These are phyloP conservation scores for Hipparchia semele DNA, from an alignment of 2,888 invertebrate species.

Conservation along the genomic window DNA sequence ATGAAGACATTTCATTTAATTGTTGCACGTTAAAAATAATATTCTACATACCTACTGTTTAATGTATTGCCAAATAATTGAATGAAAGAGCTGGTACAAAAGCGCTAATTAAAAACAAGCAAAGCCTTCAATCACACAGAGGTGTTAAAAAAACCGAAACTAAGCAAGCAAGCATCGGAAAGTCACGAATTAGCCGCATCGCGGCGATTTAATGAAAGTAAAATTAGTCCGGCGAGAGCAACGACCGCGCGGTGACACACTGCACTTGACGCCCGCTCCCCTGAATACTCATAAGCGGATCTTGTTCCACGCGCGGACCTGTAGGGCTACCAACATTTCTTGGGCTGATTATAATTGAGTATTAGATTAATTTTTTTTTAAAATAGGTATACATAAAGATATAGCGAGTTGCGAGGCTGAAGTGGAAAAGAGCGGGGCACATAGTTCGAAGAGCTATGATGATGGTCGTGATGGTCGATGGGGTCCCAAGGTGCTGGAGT, in stretches of 20 bases:
- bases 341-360: too few species aligned
- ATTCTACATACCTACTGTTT: not conserved
- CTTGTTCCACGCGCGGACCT: slow-evolving; percentile 34
- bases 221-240: slow-evolving; percentile 69
- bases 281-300: slow-evolving; percentile 41
- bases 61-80: slow-evolving; percentile 4
- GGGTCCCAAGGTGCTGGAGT: too few species aligned
- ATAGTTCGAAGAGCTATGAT: too few species aligned
- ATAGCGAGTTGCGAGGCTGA: too few species aligned
- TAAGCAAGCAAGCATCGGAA: slow-evolving; percentile 44
- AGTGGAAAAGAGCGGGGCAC: too few species aligned
- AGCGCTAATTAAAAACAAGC: slow-evolving; percentile 10
- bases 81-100: not conserved
- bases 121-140: not conserved
- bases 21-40: too few species aligned
- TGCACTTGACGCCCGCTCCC: slow-evolving; percentile 62
- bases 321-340: not conserved
- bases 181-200: slow-evolving; percentile 43
- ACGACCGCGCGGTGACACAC: slow-evolving; percentile 72
- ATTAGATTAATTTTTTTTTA: too few species aligned
- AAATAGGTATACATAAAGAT: too few species aligned
- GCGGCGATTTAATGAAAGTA: slow-evolving; percentile 72
- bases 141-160: slow-evolving; percentile 16
- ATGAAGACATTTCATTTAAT: not conserved
- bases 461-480: too few species aligned